phyloP scores from a whole-genome alignment of 2,113 vertebrate genomes.

The Onychostruthus taczanowskii region DNA sequence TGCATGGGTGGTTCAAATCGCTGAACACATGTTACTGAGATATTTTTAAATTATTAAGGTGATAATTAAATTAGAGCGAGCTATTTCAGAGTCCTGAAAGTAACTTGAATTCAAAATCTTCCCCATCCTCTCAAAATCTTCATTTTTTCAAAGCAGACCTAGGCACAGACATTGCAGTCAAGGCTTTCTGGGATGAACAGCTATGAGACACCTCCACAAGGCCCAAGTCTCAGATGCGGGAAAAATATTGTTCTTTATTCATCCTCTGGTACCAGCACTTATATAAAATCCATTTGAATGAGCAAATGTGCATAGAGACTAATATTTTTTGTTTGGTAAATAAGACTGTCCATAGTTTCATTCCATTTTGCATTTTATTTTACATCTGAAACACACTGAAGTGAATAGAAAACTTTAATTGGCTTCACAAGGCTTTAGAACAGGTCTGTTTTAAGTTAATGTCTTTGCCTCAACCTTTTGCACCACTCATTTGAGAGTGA shows the following conservation, averaged over 20 bases:
- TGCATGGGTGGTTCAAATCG: neutral
- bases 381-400: neutral
- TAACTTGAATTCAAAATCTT: neutral
- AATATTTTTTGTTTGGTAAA: neutral
- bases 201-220: neutral
- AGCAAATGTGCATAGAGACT: neutral
- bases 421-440: neutral
- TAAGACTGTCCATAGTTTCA: neutral
- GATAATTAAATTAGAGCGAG: neutral
- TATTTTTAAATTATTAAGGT: neutral
- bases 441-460: neutral
- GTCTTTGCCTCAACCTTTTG: neutral
- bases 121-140: neutral
- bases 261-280: neutral
- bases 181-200: neutral
- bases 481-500: neutral
- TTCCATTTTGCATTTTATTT: neutral
- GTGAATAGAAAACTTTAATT: neutral
- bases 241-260: neutral
- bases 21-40: neutral
- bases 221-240: neutral
- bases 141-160: neutral
- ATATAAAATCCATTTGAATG: neutral
- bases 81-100: neutral
- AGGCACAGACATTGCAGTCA: neutral